These are phyloP conservation scores for Tauraco hartlaubi DNA, from an alignment of 2,797 vertebrate genomes.

Conservation along the genomic window DNA sequence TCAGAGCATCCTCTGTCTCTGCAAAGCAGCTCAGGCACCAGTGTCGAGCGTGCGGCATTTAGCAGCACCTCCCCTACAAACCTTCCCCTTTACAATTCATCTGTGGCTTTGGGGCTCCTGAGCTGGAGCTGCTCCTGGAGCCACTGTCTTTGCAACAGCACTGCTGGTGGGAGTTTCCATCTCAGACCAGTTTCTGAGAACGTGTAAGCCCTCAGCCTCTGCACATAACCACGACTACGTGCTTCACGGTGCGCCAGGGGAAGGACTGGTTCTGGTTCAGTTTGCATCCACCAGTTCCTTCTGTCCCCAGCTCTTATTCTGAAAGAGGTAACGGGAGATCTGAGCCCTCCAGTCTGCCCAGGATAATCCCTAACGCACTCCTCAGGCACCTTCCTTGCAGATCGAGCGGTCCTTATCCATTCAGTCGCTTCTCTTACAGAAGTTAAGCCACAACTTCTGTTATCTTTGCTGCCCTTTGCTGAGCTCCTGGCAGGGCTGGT, in stretches of 20 bases:
- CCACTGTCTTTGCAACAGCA: background rate
- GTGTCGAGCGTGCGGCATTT: background rate
- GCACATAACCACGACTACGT: accelerated
- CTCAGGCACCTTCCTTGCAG: background rate
- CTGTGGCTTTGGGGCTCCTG: background rate
- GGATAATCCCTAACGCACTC: background rate
- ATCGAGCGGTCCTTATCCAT: background rate
- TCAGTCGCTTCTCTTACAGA: background rate
- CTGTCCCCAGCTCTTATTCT: background rate
- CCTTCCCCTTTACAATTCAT: background rate
- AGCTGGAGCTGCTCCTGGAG: background rate
- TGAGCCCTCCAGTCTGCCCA: background rate
- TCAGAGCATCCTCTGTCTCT: background rate
- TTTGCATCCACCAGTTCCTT: background rate
- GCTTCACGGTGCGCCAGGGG: background rate
- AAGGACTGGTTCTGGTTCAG: background rate
- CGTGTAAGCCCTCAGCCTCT: background rate
- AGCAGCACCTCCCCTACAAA: background rate
- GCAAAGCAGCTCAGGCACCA: background rate
- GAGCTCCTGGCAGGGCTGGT: background rate
- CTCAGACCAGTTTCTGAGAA: background rate
- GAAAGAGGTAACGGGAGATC: background rate
- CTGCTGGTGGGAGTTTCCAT: background rate
- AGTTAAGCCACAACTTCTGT: background rate
- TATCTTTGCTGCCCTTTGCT: background rate